Percentiles rank a stretch among this genome's conserved stretches.
These are phyloP conservation scores for Taeniopygia guttata DNA, from an alignment of 2,797 vertebrate genomes.

Conservation along the genomic window DNA sequence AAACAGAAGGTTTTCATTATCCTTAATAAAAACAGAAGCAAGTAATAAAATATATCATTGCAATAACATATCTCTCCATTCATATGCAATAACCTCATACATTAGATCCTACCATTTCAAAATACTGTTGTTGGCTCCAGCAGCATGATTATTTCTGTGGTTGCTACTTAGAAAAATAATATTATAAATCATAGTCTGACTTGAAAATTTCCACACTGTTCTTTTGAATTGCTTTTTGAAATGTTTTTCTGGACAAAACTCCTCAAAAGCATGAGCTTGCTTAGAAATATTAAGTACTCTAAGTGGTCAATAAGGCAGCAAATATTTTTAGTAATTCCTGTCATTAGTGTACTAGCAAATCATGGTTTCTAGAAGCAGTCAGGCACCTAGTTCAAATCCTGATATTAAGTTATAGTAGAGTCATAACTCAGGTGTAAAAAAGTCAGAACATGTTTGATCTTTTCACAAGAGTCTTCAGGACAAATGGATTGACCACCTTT, in stretches of 20 bases:
- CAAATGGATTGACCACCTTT: neutral
- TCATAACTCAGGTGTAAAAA: constrained; percentile 44
- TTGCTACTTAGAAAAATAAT: constrained; percentile 68
- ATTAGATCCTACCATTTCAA: constrained; percentile 65
- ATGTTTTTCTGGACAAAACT: constrained; percentile 44
- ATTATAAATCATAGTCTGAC: constrained; percentile 68
- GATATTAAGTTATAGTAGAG: constrained; percentile 36
- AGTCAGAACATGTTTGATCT: constrained; percentile 23
- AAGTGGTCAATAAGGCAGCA: constrained; percentile 56
- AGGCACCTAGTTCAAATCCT: constrained; percentile 46
- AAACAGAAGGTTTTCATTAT: constrained; percentile 90
- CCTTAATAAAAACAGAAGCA: constrained; percentile 86
- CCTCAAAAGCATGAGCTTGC: constrained; percentile 28
- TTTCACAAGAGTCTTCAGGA: neutral
- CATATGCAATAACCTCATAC: constrained; percentile 70
- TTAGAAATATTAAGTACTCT: constrained; percentile 55
- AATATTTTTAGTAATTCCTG: constrained; percentile 66
- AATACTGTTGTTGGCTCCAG: constrained; percentile 63
- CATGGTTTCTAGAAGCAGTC: constrained; percentile 49
- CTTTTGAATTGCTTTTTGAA: constrained; percentile 61
- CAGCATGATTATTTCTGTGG: constrained; percentile 60
- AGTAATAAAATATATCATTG: constrained; percentile 78
- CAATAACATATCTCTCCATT: constrained; percentile 74
- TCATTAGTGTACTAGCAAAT: constrained; percentile 69
- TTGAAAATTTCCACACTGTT: constrained; percentile 57